Conservation (phyloP, 2,797 vertebrate species). For the Petrocephalus sullivani region DNA sequence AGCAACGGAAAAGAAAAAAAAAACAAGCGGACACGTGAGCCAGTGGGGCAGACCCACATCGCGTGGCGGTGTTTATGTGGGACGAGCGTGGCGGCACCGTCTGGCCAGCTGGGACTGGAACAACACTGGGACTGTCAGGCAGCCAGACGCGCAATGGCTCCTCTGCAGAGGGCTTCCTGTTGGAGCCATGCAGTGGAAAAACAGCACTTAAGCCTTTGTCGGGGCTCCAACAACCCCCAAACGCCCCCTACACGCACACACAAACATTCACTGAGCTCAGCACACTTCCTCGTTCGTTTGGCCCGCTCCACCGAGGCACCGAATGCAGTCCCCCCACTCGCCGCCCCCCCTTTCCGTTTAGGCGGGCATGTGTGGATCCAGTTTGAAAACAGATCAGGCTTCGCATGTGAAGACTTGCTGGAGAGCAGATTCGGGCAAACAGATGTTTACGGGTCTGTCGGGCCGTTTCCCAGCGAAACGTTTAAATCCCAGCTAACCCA, state of each 20-base stretch:
- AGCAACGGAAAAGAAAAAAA: neutral
- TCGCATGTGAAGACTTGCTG: neutral
- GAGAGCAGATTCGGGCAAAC: neutral
- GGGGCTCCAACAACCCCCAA: neutral
- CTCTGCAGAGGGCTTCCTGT: slow-evolving; percentile 28
- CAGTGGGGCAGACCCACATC: neutral
- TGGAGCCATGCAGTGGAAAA: slow-evolving; percentile 25
- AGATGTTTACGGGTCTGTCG: neutral
- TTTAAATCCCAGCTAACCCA: neutral
- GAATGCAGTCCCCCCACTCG: neutral
- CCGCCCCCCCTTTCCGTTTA: neutral
- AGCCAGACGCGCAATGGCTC: slow-evolving; percentile 31
- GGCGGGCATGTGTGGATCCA: neutral
- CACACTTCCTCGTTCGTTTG: neutral
- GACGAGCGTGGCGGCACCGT: slow-evolving; percentile 32
- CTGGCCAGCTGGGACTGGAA: slow-evolving; percentile 34
- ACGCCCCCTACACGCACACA: slow-evolving; percentile 14
- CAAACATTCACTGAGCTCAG: neutral
- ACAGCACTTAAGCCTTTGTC: slow-evolving; percentile 15
- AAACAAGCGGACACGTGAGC: neutral
- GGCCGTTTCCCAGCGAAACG: neutral
- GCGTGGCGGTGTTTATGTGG: slow-evolving; percentile 30
- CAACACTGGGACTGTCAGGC: slow-evolving; percentile 25
- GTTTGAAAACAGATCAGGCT: slow-evolving; percentile 2
- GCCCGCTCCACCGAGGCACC: neutral